Conservation (phyloP, 2,797 vertebrate species). For the Australoheros facetus region DNA sequence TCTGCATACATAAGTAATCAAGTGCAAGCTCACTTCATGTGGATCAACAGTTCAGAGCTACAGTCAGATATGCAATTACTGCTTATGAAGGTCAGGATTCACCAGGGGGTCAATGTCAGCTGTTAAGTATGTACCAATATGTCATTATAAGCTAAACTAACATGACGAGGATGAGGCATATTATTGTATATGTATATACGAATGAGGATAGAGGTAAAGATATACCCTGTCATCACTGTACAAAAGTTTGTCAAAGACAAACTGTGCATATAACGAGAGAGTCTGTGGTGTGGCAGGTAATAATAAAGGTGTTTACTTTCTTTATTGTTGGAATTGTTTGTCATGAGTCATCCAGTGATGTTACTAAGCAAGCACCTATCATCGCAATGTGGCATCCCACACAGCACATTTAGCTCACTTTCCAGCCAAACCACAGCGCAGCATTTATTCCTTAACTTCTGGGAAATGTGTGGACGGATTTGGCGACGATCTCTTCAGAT, state of each 20-base stretch:
- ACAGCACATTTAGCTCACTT: constrained; percentile 11
- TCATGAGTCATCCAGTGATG: constrained; percentile 39
- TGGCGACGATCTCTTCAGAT: constrained; percentile 11
- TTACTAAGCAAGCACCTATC: constrained; percentile 11
- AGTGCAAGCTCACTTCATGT: constrained; percentile 65
- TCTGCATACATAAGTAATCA: constrained; percentile 76
- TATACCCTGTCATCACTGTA: constrained; percentile 17
- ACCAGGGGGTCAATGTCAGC: constrained; percentile 44
- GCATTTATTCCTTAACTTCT: constrained; percentile 1
- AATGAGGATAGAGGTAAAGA: constrained; percentile 20
- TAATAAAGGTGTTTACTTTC: constrained; percentile 24
- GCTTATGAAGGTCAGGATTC: constrained; percentile 61
- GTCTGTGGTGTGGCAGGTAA: not conserved
- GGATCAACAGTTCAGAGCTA: constrained; percentile 53
- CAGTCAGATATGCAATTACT: constrained; percentile 62
- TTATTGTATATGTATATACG: constrained; percentile 29
- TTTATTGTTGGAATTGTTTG: constrained; percentile 22
- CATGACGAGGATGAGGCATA: constrained; percentile 36
- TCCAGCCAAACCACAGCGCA: not conserved
- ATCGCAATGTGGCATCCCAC: constrained; percentile 10
- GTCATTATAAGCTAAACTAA: constrained; percentile 40
- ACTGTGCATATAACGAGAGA: constrained; percentile 1
- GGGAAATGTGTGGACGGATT: constrained; percentile 1
- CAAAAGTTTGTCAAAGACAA: constrained; percentile 41
- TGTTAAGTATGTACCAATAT: constrained; percentile 39